Conservation (phyloP, 2,888 invertebrate species). For the Conchocele bisecta region DNA sequence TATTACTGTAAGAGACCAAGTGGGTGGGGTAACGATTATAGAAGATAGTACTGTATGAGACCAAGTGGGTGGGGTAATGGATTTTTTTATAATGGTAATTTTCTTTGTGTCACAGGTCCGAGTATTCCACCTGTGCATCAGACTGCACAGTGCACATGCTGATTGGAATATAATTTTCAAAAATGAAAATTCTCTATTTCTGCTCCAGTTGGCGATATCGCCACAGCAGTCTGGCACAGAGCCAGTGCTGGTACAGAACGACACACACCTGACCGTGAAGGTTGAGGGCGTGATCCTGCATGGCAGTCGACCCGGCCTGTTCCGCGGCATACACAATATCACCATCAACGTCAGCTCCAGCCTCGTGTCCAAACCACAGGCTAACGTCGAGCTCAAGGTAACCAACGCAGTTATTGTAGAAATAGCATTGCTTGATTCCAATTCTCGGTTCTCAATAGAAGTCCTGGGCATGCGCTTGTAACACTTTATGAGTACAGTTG, state of each 20-base stretch:
- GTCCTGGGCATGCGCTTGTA: neutral
- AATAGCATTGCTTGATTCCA: neutral
- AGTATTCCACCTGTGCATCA: too few species aligned
- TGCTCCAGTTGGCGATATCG: slow-evolving; percentile 87
- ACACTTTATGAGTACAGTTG: too few species aligned
- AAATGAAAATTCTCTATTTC: too few species aligned
- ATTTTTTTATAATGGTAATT: too few species aligned
- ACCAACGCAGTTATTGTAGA: neutral
- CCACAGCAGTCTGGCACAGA: slow-evolving; percentile 92
- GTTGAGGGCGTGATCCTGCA: slow-evolving; percentile 94
- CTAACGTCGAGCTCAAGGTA: slow-evolving; percentile 67
- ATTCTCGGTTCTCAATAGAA: neutral
- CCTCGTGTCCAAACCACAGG: slow-evolving; percentile 77
- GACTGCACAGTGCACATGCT: too few species aligned
- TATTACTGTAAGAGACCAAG: too few species aligned
- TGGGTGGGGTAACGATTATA: too few species aligned
- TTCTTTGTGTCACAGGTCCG: too few species aligned
- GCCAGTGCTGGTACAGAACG: slow-evolving; percentile 91
- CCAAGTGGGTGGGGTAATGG: too few species aligned
- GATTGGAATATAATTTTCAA: too few species aligned
- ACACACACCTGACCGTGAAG: slow-evolving; percentile 93
- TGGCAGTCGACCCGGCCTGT: slow-evolving; percentile 86
- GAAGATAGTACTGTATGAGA: too few species aligned
- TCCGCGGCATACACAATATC: slow-evolving; percentile 88
- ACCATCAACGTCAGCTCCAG: slow-evolving; percentile 88